A percentile compares a stretch with the other conserved stretches of the same genome.
Conservation (phyloP, 2,888 invertebrate genomes). For the Orthonychiurus folsomi region DNA sequence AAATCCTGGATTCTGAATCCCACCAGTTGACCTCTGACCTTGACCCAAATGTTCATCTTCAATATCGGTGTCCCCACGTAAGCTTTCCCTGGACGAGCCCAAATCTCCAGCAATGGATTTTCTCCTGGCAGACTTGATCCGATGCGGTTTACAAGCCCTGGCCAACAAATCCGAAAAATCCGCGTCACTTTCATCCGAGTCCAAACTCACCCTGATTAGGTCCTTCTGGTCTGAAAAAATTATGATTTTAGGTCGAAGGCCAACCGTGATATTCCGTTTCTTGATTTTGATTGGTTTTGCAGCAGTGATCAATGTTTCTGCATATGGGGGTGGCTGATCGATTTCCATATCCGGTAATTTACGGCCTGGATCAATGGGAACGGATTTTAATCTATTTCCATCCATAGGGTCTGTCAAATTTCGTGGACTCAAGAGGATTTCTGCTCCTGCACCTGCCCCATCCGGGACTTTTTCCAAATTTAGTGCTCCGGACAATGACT, state of each 20-base stretch:
- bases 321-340: not conserved
- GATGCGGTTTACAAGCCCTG: slow-evolving; percentile 18
- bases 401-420: slow-evolving; percentile 2
- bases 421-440: not conserved
- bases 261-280: slow-evolving; percentile 28
- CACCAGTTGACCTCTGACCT: slow-evolving; percentile 49
- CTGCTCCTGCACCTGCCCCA: not conserved
- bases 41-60: slow-evolving; percentile 47
- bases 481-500: slow-evolving; percentile 3
- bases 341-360: not conserved
- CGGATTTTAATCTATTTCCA: slow-evolving; percentile 11
- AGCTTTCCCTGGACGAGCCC: slow-evolving; percentile 23
- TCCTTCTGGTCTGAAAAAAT: slow-evolving; percentile 38
- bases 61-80: slow-evolving; percentile 20
- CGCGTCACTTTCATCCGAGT: slow-evolving; percentile 52
- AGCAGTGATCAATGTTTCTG: not conserved
- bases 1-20: not conserved
- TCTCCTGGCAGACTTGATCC: slow-evolving; percentile 24
- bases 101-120: slow-evolving; percentile 29
- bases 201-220: slow-evolving; percentile 41
- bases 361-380: not conserved
- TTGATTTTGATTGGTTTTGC: slow-evolving; percentile 17
- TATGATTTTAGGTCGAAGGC: slow-evolving; percentile 32
- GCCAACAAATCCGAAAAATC: slow-evolving; percentile 21
- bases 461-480: not conserved